A percentile compares a stretch with the other conserved stretches of the same genome.
These are phyloP conservation scores for Magallana angulata DNA, from an alignment of 1,140 invertebrate genomes.

Conservation along the genomic window DNA sequence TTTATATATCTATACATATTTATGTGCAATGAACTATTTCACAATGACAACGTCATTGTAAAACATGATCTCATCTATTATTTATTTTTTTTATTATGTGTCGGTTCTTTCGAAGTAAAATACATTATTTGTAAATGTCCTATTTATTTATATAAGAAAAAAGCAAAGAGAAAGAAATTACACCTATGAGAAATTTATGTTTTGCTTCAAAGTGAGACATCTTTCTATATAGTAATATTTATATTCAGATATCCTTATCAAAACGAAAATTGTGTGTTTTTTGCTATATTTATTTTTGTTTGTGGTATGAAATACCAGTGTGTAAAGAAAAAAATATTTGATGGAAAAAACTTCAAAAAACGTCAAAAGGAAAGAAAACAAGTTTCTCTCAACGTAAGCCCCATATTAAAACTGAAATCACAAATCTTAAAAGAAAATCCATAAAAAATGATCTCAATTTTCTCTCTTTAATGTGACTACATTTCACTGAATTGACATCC, in stretches of 20 bases:
- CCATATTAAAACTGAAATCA: not conserved
- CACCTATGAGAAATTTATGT: not conserved
- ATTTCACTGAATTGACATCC: not conserved
- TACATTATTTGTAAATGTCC: not conserved
- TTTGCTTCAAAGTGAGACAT: not conserved
- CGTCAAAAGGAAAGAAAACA: not conserved
- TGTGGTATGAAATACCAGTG: constrained; percentile 25
- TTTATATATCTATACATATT: not conserved
- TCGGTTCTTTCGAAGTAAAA: constrained; percentile 23
- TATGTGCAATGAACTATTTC: constrained; percentile 7
- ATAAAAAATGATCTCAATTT: constrained; percentile 9
- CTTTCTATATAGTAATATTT: not conserved
- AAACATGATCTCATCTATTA: constrained; percentile 16
- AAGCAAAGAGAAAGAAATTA: not conserved
- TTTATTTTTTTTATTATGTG: constrained; percentile 37
- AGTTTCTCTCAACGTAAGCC: not conserved
- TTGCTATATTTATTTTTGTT: constrained; percentile 30
- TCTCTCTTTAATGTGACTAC: not conserved
- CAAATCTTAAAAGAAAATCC: constrained; percentile 13
- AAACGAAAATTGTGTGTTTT: not conserved
- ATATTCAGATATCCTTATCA: constrained; percentile 7
- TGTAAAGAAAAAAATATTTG: not conserved
- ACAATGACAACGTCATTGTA: constrained; percentile 15
- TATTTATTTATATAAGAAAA: constrained; percentile 24
- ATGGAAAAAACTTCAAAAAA: not conserved